Percentiles rank a stretch among this genome's conserved stretches.
Evolutionary conservation across 2,113 vertebrate species (phyloP).

Genomic region (Crotalus tigris): DNA sequence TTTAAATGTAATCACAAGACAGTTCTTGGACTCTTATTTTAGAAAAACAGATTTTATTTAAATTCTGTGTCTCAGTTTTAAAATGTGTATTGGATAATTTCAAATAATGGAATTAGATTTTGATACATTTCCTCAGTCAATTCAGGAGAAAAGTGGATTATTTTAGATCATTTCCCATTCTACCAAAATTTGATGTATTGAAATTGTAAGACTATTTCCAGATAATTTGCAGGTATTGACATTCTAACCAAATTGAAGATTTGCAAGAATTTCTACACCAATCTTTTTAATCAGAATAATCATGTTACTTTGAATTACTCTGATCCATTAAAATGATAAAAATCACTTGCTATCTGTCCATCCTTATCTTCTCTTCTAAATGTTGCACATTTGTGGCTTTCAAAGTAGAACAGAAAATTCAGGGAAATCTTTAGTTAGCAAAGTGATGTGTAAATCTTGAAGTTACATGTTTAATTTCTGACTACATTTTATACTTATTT

Average conservation of each 20-base stretch:
- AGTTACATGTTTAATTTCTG: neutral
- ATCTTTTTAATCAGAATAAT: neutral
- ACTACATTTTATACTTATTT: neutral
- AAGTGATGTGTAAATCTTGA: neutral
- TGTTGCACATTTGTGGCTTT: neutral
- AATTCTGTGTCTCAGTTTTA: slow-evolving; percentile 37
- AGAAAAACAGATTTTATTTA: slow-evolving; percentile 19
- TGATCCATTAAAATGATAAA: neutral
- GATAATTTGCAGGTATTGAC: neutral
- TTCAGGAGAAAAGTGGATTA: neutral
- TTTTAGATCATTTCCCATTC: neutral
- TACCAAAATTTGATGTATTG: neutral
- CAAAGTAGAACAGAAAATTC: neutral
- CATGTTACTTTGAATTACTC: neutral
- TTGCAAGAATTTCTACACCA: neutral
- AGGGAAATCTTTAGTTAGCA: neutral
- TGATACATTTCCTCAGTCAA: neutral
- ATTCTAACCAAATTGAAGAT: neutral
- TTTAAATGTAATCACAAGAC: neutral
- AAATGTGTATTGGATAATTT: slow-evolving; percentile 22
- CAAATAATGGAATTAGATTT: slow-evolving; percentile 2
- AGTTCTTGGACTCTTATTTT: neutral
- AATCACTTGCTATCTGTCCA: neutral
- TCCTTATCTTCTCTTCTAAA: neutral
- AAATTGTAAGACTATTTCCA: neutral